Base-by-base conservation (phyloP, 2,888 invertebrate genomes). In the Platycnemis pennipes region DNA sequence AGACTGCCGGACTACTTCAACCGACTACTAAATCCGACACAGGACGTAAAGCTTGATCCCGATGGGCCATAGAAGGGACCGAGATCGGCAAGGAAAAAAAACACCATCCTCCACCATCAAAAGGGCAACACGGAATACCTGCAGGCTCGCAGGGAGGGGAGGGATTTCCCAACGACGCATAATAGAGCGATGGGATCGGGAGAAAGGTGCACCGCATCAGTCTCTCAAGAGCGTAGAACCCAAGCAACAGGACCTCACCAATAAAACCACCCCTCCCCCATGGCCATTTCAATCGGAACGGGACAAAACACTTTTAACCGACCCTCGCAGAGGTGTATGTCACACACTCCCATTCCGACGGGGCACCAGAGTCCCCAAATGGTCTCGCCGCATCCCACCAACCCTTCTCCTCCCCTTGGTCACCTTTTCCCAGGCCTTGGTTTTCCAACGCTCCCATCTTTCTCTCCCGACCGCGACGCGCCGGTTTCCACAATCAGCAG, bases 301-400 rank as follows among this genome's bases (percentile, higher is more conserved):
- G 87, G n/a, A 87, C 87, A 87, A 87, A 87, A 87, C 87, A 44
- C 26, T 87, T 87, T 87, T 37, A 87, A 46, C 46, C 45, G 87
- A 44, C 87, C 45, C 45, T 44, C 87, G 46, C 45, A 31, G n/a
- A 26, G 45, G 5, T 26, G 37, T 46, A n/a, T 37, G 37, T n/a
- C 77, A 26, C 77, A 19, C 8, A 26, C 11, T 22, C 44, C 87
- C 87, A 44, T 31, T 45, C 87, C 87, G 45, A 87, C 87, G n/a
- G 46, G 26, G 44, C n/a, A n/a, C 86, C 44, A 1, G 4, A 19
- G 37, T 3, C 37, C n/a, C 11, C 7, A 77, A 77, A 37, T 37
- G 77, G 37, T 8, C n/a, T 77, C 31, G 37, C 77, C 77, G 7
- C 77, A 31, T 8, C 44, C 45, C 44, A 2, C 46, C 16, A n/a